These are phyloP conservation scores for Larimichthys polyactis DNA, from an alignment of 2,113 vertebrate species.

Conservation along the genomic window DNA sequence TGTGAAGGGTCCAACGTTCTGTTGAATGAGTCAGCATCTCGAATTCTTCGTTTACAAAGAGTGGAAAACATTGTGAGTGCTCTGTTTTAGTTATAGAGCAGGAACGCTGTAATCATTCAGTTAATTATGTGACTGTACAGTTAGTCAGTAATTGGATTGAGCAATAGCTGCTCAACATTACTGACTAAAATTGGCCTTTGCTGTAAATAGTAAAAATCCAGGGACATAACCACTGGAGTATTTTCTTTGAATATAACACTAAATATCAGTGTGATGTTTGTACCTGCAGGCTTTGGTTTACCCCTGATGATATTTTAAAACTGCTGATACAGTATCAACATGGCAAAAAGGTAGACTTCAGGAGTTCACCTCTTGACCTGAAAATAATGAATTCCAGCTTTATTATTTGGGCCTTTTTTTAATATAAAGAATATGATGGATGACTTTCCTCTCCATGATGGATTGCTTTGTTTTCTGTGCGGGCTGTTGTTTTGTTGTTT, in stretches of 20 bases:
- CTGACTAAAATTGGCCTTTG: neutral
- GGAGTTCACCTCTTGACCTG: constrained; percentile 53
- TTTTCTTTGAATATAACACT: constrained; percentile 7
- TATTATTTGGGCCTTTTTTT: constrained; percentile 13
- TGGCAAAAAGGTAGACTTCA: constrained; percentile 19
- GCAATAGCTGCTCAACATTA: neutral
- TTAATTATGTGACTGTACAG: constrained; percentile 8
- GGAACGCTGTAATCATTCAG: neutral
- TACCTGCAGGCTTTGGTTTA: neutral
- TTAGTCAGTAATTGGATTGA: constrained; percentile 13
- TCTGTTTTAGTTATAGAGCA: constrained; percentile 3
- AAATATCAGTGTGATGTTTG: neutral
- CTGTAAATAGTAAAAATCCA: neutral
- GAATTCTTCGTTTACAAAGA: neutral
- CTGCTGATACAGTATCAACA: constrained; percentile 36
- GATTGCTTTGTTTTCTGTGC: constrained; percentile 54
- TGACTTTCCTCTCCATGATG: constrained; percentile 51
- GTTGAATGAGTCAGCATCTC: constrained; percentile 23
- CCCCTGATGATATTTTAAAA: constrained; percentile 15
- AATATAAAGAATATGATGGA: constrained; percentile 49
- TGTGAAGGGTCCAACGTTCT: neutral
- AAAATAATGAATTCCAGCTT: constrained; percentile 49
- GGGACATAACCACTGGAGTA: neutral
- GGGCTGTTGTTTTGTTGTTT: constrained; percentile 46
- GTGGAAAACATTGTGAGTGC: neutral